These are phyloP conservation scores for Chalcosyrphus nemorum DNA, from an alignment of 2,888 invertebrate species.

Conservation along the genomic window DNA sequence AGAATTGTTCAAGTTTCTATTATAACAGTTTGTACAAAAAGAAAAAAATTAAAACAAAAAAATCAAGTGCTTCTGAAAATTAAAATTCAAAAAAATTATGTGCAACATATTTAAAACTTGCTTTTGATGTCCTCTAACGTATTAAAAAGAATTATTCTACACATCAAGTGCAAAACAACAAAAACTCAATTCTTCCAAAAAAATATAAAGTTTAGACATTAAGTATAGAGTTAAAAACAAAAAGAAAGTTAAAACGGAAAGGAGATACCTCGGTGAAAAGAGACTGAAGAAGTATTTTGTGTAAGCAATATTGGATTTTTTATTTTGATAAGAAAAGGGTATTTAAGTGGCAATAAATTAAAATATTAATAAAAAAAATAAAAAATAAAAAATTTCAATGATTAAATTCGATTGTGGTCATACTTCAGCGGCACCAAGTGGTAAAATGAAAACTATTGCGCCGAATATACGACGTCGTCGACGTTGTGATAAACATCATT, in stretches of 20 bases:
- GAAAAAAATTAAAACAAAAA: too few relatives aligned
- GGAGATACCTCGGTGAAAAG: slow-evolving; percentile 59
- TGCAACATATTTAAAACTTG: slow-evolving; percentile 15
- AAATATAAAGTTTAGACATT: slow-evolving; percentile 23
- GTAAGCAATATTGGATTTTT: slow-evolving; percentile 12
- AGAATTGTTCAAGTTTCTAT: slow-evolving; percentile 64
- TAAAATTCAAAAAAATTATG: slow-evolving; percentile 11
- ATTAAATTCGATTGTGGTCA: slow-evolving; percentile 66
- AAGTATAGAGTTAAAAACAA: slow-evolving; percentile 38
- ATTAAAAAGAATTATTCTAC: neutral
- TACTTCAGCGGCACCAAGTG: slow-evolving; percentile 70
- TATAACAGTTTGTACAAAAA: slow-evolving; percentile 61
- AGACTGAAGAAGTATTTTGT: slow-evolving; percentile 27
- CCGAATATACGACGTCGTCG: slow-evolving; percentile 85
- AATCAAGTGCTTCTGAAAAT: slow-evolving; percentile 64
- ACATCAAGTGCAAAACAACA: slow-evolving; percentile 43
- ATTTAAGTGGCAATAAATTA: neutral
- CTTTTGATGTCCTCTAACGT: slow-evolving; percentile 25
- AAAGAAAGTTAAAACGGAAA: slow-evolving; percentile 49
- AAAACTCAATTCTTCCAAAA: slow-evolving; percentile 61
- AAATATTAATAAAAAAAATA: neutral
- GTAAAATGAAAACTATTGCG: slow-evolving; percentile 86
- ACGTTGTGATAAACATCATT: slow-evolving; percentile 85
- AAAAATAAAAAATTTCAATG: slow-evolving; percentile 33
- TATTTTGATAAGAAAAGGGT: neutral